Base-by-base conservation (phyloP, 2,113 vertebrate species). In the Rhinolophus ferrumequinum region DNA sequence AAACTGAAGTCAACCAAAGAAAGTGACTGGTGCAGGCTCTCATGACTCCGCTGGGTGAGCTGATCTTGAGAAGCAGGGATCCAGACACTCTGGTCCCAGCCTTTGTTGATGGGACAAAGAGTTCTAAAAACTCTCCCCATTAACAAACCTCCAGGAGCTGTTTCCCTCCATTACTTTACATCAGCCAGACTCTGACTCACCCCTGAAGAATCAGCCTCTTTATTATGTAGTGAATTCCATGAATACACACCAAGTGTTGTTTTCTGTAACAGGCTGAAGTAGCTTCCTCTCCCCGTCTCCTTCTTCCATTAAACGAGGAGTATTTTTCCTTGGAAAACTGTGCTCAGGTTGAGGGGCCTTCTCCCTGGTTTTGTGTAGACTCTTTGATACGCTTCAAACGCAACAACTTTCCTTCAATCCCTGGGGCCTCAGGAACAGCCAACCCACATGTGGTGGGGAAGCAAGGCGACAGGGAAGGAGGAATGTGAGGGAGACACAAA, bases 401-500 rank as follows among this genome's bases (percentile, higher is more conserved):
- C 98, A 98, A 73, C 83, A 97, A 98, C 97, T 98, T 98, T 98
- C 94, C 95, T 98, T 97, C 93, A 94, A 79, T 98, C 98, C 96
- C 98, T 94, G 93, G 97, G 96, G 97, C 94, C 97, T 96, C 95
- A 98, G 98, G 92, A 98, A 98, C 96, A 98, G 98, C 98, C 98
- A 98, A 98, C 98, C 98, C 97, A 97, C 98, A 98, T 96, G 97
- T 98, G 98, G 98, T 98, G 97, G 97, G 97, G 98, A 98, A 98
- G 98, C 96, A 95, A 98, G 97, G 98, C 95, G 93, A 98, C 98
- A 98, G 95, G 80, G 97, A 98, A 98, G 96, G 96, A 98, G 98
- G 98, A 98, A 98, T 98, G 98, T 98, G 98, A 98, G 94, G 83
- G 96, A 96, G 95, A 98, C 95, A 98, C 98, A 98, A 98, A 98